phyloP scores from a whole-genome alignment of 1,140 invertebrate species.

The Ooceraea biroi region DNA sequence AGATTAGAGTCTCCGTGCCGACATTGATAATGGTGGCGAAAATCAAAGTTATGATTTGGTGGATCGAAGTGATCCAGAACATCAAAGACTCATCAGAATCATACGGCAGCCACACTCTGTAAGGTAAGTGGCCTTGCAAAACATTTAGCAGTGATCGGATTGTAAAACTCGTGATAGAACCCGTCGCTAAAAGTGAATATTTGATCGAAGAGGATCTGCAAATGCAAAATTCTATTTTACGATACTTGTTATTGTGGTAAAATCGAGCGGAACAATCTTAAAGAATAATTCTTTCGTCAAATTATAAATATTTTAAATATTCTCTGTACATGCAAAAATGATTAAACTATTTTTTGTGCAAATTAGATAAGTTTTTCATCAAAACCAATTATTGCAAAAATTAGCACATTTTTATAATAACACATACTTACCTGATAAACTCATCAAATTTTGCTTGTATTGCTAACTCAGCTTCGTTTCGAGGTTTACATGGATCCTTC shows the following conservation, averaged over 20 bases:
- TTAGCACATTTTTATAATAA: no score
- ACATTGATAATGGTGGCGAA: background rate
- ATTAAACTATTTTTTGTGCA: no score
- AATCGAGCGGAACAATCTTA: no score
- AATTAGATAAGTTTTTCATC: no score
- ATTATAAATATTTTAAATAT: no score
- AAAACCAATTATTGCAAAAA: no score
- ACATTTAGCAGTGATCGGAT: background rate
- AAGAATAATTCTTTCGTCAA: no score
- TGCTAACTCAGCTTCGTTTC: background rate
- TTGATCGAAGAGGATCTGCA: background rate
- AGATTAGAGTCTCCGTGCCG: background rate
- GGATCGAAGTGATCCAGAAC: background rate
- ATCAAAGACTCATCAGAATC: background rate
- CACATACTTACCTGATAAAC: background rate
- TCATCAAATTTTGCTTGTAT: background rate
- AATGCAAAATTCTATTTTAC: background rate
- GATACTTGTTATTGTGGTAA: no score
- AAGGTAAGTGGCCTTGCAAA: background rate
- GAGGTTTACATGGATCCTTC: background rate
- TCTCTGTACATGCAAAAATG: no score
- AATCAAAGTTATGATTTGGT: background rate
- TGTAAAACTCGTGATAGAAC: background rate
- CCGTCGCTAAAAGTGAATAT: background rate
- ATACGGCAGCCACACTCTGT: slow-evolving; percentile 4